phyloP scores from a whole-genome alignment of 1,140 invertebrate genomes.

The Neodiprion pinetum region DNA sequence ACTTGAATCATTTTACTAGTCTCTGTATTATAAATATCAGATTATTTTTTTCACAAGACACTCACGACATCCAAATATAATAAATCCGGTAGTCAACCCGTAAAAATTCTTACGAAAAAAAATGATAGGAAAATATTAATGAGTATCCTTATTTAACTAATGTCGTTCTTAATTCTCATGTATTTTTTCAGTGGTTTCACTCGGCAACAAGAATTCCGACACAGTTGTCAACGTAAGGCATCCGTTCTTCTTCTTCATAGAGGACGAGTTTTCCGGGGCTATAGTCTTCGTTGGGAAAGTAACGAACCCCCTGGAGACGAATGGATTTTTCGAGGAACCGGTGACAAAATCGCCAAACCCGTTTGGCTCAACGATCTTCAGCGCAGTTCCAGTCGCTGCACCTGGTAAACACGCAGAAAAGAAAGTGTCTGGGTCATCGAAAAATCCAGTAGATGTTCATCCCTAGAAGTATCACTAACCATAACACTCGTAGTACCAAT shows the following conservation, averaged over 20 bases:
- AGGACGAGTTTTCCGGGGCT: slow-evolving; percentile 74
- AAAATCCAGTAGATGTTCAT: too few species aligned
- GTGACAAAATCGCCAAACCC: slow-evolving; percentile 6
- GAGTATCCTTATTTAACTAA: slow-evolving; percentile 9
- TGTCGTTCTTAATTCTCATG: slow-evolving; percentile 24
- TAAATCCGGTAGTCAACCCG: too few species aligned
- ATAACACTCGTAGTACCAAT: too few species aligned
- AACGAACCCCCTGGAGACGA: slow-evolving; percentile 62
- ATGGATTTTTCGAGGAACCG: slow-evolving; percentile 19
- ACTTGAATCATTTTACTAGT: too few species aligned
- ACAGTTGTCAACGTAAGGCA: slow-evolving; percentile 71
- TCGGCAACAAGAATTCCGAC: slow-evolving; percentile 76
- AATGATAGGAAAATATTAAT: background rate
- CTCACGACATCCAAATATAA: too few species aligned
- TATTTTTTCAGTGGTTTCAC: slow-evolving; percentile 66
- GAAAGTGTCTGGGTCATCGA: background rate
- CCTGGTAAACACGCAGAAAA: background rate
- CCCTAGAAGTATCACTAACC: too few species aligned
- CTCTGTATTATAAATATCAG: too few species aligned
- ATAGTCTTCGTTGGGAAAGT: slow-evolving; percentile 78
- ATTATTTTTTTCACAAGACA: too few species aligned
- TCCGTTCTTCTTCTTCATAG: slow-evolving; percentile 83
- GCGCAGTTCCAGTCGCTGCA: background rate
- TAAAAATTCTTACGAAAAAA: background rate
- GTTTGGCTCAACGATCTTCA: background rate